Percentiles rank a stretch among this genome's conserved stretches.
Evolutionary conservation across 2,888 invertebrate species (phyloP).

Genomic region (Leptopilina drosophilae): DNA sequence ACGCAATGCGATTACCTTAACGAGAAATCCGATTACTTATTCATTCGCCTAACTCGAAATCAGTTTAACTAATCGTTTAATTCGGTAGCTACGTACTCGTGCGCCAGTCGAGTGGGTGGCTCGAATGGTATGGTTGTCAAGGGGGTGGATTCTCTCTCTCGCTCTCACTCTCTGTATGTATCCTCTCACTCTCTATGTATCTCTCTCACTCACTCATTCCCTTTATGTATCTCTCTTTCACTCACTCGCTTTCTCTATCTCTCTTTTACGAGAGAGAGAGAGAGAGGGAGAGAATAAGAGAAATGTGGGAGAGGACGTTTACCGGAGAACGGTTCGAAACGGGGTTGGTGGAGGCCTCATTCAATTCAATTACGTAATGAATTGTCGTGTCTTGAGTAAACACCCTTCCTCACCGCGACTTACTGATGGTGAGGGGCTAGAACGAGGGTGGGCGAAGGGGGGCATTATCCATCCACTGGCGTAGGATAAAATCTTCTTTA

Average conservation of each 20-base stretch:
- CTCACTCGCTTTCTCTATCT: too few species aligned
- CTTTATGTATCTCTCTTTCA: too few species aligned
- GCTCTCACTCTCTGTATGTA: constrained; percentile 25
- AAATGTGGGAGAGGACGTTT: constrained; percentile 38
- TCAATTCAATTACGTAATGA: constrained; percentile 78
- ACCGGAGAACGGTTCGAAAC: constrained; percentile 43
- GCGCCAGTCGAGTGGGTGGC: constrained; percentile 32
- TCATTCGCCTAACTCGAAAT: constrained; percentile 78
- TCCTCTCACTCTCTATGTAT: too few species aligned
- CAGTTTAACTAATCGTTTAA: constrained; percentile 78
- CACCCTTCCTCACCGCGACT: constrained; percentile 73
- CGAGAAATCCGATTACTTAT: constrained; percentile 78
- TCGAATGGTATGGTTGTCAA: constrained; percentile 47
- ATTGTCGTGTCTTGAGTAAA: constrained; percentile 77
- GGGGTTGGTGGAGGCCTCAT: constrained; percentile 68
- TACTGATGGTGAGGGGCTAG: constrained; percentile 55
- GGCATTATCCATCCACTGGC: constrained; percentile 13
- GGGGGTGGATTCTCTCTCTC: constrained; percentile 46
- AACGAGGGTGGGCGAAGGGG: constrained; percentile 43
- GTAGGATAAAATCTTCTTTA: constrained; percentile 11
- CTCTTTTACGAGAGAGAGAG: constrained; percentile 23
- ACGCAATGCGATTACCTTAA: constrained; percentile 77
- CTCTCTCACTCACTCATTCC: constrained; percentile 23
- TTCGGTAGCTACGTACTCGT: constrained; percentile 66
- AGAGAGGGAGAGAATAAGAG: constrained; percentile 44